Percentiles rank a stretch among this genome's conserved stretches.
Evolutionary conservation across 2,113 vertebrate genomes (phyloP).

Genomic region (Peromyscus polionotus): DNA sequence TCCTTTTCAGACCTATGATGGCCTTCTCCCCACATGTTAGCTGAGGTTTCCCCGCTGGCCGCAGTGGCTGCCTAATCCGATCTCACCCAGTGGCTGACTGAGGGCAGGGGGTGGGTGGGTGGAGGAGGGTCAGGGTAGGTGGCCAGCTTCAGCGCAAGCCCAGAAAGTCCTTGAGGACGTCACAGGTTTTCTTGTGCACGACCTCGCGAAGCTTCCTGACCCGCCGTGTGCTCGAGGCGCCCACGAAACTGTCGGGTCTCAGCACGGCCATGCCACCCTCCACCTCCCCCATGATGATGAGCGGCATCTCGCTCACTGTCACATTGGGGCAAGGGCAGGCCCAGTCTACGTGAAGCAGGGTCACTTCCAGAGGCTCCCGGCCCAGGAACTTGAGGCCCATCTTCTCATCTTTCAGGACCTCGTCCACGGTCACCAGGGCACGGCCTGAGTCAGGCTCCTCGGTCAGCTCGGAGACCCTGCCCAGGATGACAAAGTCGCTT

Average conservation of each 20-base stretch:
- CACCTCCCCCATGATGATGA: constrained; percentile 98
- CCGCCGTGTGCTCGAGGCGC: constrained; percentile 90
- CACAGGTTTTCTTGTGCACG: constrained; percentile 97
- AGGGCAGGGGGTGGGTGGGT: background rate
- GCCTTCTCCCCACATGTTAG: background rate
- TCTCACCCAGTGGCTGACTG: background rate
- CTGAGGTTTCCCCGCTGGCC: background rate
- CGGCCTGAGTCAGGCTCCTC: constrained; percentile 94
- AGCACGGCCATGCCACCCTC: constrained; percentile 96
- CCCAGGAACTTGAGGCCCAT: constrained; percentile 98
- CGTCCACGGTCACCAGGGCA: constrained; percentile 94
- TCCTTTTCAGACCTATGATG: background rate
- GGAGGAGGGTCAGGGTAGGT: background rate
- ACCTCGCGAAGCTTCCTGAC: constrained; percentile 95
- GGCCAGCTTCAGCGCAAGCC: constrained; percentile 88
- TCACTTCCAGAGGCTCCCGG: constrained; percentile 95
- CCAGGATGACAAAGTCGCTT: constrained; percentile 96
- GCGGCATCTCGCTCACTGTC: constrained; percentile 92
- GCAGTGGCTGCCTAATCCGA: constrained; percentile 17
- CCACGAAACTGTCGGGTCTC: constrained; percentile 96
- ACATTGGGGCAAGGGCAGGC: constrained; percentile 98
- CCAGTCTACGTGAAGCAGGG: constrained; percentile 97
- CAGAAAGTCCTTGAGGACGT: constrained; percentile 95
- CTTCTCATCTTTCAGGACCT: constrained; percentile 98
- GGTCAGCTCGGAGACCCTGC: constrained; percentile 92